Evolutionary conservation across 2,113 vertebrate species (phyloP).

Genomic region (Ariopsis seemanni): DNA sequence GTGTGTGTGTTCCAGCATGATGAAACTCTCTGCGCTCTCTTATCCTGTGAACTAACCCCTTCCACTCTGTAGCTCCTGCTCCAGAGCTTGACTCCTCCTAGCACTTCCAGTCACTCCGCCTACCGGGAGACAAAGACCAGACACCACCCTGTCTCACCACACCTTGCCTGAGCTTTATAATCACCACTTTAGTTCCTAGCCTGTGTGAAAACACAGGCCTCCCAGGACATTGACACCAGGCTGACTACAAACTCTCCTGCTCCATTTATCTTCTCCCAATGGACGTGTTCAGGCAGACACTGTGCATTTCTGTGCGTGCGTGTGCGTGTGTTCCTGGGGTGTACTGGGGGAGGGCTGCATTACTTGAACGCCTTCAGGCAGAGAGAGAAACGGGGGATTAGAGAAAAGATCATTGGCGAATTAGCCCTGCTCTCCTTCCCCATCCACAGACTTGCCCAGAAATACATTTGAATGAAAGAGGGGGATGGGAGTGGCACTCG

Average conservation of each 20-base stretch:
- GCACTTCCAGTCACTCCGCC: constrained; percentile 58
- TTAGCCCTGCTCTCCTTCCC: constrained; percentile 62
- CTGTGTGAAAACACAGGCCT: constrained; percentile 61
- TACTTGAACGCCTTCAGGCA: constrained; percentile 72
- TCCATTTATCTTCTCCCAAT: constrained; percentile 69
- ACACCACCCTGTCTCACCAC: constrained; percentile 73
- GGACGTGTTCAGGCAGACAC: constrained; percentile 72
- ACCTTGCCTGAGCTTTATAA: constrained; percentile 72
- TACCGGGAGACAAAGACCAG: constrained; percentile 73
- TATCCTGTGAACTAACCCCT: constrained; percentile 27
- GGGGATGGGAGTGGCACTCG: constrained; percentile 54
- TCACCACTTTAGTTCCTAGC: constrained; percentile 66
- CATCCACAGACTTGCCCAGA: constrained; percentile 50
- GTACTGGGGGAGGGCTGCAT: constrained; percentile 67
- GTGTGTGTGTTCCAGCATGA: constrained; percentile 55
- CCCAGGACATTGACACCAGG: constrained; percentile 62
- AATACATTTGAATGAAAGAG: constrained; percentile 63
- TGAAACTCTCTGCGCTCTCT: constrained; percentile 4
- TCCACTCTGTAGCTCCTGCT: constrained; percentile 46
- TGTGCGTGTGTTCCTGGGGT: constrained; percentile 50
- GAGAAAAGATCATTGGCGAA: constrained; percentile 77
- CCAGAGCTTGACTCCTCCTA: constrained; percentile 60
- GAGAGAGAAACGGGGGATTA: constrained; percentile 67
- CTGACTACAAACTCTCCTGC: constrained; percentile 62
- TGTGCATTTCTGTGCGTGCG: constrained; percentile 41